Conservation (phyloP, 2,113 vertebrate genomes). For the Acanthisitta chloris region DNA sequence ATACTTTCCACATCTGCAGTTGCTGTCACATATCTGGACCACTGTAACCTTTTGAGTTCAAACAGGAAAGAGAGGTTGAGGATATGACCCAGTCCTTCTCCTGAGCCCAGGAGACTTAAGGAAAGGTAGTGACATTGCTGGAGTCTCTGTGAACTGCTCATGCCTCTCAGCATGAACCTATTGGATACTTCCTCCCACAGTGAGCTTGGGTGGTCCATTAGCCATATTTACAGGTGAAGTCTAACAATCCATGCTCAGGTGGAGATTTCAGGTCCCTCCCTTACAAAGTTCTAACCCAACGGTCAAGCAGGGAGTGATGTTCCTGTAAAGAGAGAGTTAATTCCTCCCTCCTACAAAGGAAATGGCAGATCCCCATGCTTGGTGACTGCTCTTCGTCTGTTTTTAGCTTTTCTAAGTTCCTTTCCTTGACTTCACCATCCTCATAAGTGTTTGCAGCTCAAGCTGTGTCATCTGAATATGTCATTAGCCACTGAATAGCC, state of each 20-base stretch:
- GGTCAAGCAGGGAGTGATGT: neutral
- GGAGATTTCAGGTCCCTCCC: neutral
- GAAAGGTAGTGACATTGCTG: neutral
- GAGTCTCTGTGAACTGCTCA: neutral
- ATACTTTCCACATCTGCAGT: neutral
- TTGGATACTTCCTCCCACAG: neutral
- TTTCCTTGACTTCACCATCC: constrained; percentile 43
- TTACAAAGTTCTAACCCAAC: neutral
- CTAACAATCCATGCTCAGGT: neutral
- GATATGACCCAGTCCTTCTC: neutral
- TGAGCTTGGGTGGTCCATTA: neutral
- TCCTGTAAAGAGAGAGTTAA: neutral
- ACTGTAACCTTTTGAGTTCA: neutral
- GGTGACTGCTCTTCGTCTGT: neutral
- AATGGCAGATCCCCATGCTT: neutral
- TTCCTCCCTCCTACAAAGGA: neutral
- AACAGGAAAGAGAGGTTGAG: neutral
- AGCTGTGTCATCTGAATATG: constrained; percentile 67
- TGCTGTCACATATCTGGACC: neutral
- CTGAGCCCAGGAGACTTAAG: neutral
- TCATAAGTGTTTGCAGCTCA: constrained; percentile 60
- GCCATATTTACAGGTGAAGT: neutral
- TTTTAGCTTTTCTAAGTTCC: constrained; percentile 48
- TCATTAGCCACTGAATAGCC: constrained; percentile 64
- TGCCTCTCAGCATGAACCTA: accelerated